Conservation (phyloP, 2,797 vertebrate genomes). For the Chlorospingus flavigularis region DNA sequence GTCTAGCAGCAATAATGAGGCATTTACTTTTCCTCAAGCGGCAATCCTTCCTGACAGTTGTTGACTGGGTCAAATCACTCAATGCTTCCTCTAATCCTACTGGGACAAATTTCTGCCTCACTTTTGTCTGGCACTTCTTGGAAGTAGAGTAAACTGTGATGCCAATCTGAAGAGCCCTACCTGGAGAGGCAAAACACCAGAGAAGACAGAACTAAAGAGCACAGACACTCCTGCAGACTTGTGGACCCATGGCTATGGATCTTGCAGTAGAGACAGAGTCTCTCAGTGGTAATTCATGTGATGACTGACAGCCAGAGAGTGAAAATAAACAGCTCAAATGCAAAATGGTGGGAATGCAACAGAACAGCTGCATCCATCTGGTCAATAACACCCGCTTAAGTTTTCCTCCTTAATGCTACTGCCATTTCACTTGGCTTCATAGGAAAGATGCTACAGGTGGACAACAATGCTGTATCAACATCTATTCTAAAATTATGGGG, state of each 20-base stretch:
- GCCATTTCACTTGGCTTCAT: background rate
- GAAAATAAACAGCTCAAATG: conserved; percentile 3
- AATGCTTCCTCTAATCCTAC: background rate
- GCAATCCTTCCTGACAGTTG: conserved; percentile 29
- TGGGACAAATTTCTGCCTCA: conserved; percentile 3
- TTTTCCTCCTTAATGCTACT: background rate
- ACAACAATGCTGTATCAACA: background rate
- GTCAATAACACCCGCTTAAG: background rate
- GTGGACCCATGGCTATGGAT: background rate
- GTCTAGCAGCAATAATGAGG: conserved; percentile 27
- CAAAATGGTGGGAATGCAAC: background rate
- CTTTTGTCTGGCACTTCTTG: conserved; percentile 12
- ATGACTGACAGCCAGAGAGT: background rate
- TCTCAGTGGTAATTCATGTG: background rate
- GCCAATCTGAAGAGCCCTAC: background rate
- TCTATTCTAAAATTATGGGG: background rate
- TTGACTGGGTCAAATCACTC: conserved; percentile 32
- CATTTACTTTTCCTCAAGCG: conserved; percentile 24
- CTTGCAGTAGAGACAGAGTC: background rate
- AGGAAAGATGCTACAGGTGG: background rate
- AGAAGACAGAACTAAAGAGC: background rate
- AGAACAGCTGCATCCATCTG: conserved; percentile 1
- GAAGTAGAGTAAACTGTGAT: background rate
- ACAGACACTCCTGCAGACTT: background rate
- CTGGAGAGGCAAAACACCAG: background rate